Base-by-base conservation (phyloP, 2,797 vertebrate species). In the Emys orbicularis region DNA sequence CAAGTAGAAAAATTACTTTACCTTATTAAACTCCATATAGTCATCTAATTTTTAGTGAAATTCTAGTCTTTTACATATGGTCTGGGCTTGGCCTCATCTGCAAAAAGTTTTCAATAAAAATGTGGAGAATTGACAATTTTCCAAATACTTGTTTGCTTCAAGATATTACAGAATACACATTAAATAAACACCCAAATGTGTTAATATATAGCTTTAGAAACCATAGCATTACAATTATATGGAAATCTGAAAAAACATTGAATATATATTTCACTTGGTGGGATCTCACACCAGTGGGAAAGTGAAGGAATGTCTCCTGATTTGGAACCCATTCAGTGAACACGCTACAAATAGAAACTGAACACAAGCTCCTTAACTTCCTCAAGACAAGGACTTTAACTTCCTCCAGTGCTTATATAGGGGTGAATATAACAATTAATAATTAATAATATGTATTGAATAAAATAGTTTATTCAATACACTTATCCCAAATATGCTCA, bases 301-400 rank as follows among this genome's bases (percentile, higher is more conserved):
- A 93, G 21, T 0, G 0, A 77, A 86, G 25, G 50, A 52, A 19
- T 90, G 82, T 0, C 31, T 0, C 87, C 25, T 79, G 27, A 7
- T 29, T 12, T 27, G 25, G 65, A 68, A 68, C 37, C n/a, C 65
- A 19, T 68, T 68, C 18, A 68, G n/a, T 68, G 16, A 68, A 68
- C 16, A 23, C 41, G 23, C 9, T 84, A 44, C 37, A 79, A 29
- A 34, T 89, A 44, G 1, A 83, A 50, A 61, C 25, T 57, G 79
- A 2, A 12, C 53, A 4, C 57, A 37, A 56, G 21, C 57, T 3
- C 18, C 49, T 76, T 76, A 53, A 29, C 12, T 59, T 59, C 27
- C 29, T 59, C 27, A 59, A 16, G 19, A 54, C 52, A 11, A 68
- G n/a, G 34, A 37, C 18, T 37, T 18, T 81, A 0, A 0, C 8